Evolutionary conservation across 2,888 invertebrate species (phyloP).

Genomic region (Pardosa pseudoannulata): DNA sequence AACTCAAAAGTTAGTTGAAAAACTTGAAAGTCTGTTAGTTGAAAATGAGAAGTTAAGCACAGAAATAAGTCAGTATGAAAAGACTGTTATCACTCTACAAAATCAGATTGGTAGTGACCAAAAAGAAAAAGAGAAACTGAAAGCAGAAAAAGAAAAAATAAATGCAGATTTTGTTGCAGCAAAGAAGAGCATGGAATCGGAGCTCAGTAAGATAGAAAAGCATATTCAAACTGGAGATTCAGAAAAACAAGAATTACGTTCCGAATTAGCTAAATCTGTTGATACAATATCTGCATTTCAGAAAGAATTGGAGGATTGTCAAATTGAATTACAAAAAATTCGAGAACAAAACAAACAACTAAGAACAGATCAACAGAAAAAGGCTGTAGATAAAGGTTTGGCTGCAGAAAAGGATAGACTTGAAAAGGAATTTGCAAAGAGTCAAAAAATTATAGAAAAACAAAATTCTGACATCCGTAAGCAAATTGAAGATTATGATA

Average conservation of each 20-base stretch:
- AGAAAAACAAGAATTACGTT: conserved; percentile 74
- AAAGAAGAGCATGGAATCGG: conserved; percentile 50
- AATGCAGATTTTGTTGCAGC: conserved; percentile 31
- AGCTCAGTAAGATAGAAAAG: conserved; percentile 53
- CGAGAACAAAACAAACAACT: conserved; percentile 82
- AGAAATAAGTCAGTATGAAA: conserved; percentile 52
- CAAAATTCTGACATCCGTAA: conserved; percentile 61
- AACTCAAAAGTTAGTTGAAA: conserved; percentile 50
- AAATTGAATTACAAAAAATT: conserved; percentile 84
- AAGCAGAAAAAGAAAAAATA: conserved; percentile 51
- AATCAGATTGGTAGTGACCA: conserved; percentile 50
- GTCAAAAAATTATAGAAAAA: conserved; percentile 54
- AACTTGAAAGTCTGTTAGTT: conserved; percentile 43
- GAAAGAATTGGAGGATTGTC: conserved; percentile 73
- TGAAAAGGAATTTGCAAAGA: conserved; percentile 53
- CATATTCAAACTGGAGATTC: conserved; percentile 65
- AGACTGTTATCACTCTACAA: conserved; percentile 35
- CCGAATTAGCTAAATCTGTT: conserved; percentile 74
- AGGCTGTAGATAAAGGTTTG: conserved; percentile 38
- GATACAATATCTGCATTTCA: conserved; percentile 73
- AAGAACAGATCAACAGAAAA: conserved; percentile 56
- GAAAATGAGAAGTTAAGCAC: conserved; percentile 62
- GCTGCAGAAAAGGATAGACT: conserved; percentile 42
- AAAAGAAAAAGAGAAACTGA: conserved; percentile 62
- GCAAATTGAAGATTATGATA: conserved; percentile 72